Evolutionary conservation across 2,888 invertebrate genomes (phyloP).

Genomic region (Andrena bicolor): DNA sequence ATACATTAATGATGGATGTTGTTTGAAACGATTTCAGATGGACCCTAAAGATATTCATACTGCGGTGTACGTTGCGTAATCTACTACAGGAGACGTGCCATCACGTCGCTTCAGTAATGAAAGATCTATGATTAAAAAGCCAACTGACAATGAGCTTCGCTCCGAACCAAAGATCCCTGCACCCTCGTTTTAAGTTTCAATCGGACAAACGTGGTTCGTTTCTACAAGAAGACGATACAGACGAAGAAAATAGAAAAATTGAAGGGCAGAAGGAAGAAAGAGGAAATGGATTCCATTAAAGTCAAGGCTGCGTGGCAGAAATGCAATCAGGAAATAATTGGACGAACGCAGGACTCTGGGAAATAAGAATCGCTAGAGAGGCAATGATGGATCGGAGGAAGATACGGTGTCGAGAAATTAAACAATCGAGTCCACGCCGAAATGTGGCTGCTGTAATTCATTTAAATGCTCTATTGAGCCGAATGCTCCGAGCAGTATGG

Average conservation of each 20-base stretch:
- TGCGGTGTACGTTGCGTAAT: too few species aligned
- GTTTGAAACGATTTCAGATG: background rate
- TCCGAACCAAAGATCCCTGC: too few species aligned
- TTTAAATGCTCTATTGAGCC: slow-evolving; percentile 82
- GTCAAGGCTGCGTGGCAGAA: slow-evolving; percentile 24
- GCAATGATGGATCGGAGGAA: background rate
- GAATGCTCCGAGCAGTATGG: slow-evolving; percentile 73
- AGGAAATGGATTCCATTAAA: slow-evolving; percentile 32
- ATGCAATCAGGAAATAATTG: slow-evolving; percentile 30
- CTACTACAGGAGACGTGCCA: too few species aligned
- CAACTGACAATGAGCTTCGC: too few species aligned
- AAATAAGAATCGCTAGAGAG: background rate
- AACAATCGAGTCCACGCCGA: slow-evolving; percentile 50
- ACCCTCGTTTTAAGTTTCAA: too few species aligned
- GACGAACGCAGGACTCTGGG: background rate
- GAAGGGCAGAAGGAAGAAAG: background rate
- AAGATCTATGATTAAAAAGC: too few species aligned
- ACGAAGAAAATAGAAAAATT: too few species aligned
- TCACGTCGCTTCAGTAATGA: too few species aligned
- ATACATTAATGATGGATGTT: slow-evolving; percentile 31
- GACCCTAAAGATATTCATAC: background rate
- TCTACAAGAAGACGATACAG: too few species aligned
- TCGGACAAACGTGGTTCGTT: too few species aligned
- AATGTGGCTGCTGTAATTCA: slow-evolving; percentile 78
- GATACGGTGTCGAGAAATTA: slow-evolving; percentile 27